Evolutionary conservation across 2,797 vertebrate genomes (phyloP), one percentile per base, ranked within the genome.

Genomic region (Lutjanus campechanus): DNA sequence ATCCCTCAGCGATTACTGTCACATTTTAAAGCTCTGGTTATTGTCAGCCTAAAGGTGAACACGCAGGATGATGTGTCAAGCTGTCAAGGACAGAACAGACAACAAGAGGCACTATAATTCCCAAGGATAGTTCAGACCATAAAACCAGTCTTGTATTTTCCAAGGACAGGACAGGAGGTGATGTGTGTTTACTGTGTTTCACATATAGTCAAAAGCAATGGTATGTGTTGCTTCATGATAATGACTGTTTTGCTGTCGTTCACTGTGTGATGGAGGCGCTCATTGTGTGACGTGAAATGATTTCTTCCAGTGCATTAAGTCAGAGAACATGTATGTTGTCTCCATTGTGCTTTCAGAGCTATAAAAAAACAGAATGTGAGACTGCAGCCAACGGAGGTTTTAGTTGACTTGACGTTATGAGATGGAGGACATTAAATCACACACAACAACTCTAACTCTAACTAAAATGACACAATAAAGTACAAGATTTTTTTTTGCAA

Each of bases 31-130:
- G 66, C 43, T 77, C 44, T 47, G 59, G 51, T 73, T 40, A 71
- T 78, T 71, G 71, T 72, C 71, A 15, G 60, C 58, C 56, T 81
- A 73, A 81, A 83, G 61, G 40, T 71, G 60, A 80, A 69, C 81
- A 74, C 69, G 47, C 44, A 63, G 63, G 54, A 49, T 47, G 36
- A 72, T 53, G 69, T 78, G 47, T 77, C 64, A 22, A 25, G 54
- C 53, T 73, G 64, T 80, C 80, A 64, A 74, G 74, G 76, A 49
- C 78, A 69, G 20, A 71, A 51, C 60, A 85, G 49, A 65, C 44
- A 44, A 50, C 44, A 70, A 44, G 10, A 58, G 22, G 22, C 64
- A 58, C 59, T 41, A 51, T 85, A n/a, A 71, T 67, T 75, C 69
- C 58, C 62, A 75, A 83, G 67, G 62, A 67, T 51, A 54, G 36